phyloP scores from a whole-genome alignment of 2,113 vertebrate species.

The Morphnarchus princeps region DNA sequence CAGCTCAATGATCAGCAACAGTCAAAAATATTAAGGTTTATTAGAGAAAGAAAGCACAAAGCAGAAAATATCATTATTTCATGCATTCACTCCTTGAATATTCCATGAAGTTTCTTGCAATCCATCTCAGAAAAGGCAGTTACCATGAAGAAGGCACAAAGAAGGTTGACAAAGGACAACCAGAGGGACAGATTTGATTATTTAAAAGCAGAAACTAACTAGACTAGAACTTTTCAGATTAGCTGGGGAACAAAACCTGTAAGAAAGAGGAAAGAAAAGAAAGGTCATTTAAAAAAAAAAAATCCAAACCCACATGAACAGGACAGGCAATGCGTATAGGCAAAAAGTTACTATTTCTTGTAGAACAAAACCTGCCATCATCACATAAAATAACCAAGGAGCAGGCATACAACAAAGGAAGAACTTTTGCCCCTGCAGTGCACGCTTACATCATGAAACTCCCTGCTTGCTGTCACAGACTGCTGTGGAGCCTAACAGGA shows the following conservation, averaged over 20 bases:
- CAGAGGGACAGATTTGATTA: background rate
- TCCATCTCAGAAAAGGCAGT: background rate
- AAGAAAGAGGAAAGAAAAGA: background rate
- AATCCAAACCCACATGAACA: background rate
- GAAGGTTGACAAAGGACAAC: background rate
- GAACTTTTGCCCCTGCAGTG: background rate
- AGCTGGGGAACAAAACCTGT: background rate
- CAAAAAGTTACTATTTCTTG: background rate
- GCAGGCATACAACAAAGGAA: background rate
- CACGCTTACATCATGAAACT: background rate
- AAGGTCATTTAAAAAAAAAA: background rate
- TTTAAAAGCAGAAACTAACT: background rate
- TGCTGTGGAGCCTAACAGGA: background rate
- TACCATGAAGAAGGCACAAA: background rate
- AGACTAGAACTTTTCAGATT: background rate
- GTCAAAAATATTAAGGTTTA: background rate
- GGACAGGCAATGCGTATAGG: background rate
- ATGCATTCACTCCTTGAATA: background rate
- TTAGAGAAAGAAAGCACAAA: background rate
- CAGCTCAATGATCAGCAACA: background rate
- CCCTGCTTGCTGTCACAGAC: accelerated
- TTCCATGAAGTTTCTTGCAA: background rate
- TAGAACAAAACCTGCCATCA: background rate
- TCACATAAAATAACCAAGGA: background rate
- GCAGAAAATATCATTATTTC: background rate